A percentile compares a stretch with the other conserved stretches of the same genome.
phyloP scores from a whole-genome alignment of 2,113 vertebrate species.

The Melanostigma gelatinosum region DNA sequence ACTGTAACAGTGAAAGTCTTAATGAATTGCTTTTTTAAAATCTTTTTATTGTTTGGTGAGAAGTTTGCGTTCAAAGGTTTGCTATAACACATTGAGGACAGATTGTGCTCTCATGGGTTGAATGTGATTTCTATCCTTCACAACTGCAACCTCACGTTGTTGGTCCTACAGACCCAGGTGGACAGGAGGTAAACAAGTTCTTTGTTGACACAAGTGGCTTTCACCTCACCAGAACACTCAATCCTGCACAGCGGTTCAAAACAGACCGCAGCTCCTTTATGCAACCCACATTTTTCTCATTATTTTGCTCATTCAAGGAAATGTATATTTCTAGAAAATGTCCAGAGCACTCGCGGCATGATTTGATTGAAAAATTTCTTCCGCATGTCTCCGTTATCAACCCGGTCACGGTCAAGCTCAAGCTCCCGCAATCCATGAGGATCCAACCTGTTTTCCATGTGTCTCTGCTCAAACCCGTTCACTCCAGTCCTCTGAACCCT shows the following conservation, averaged over 20 bases:
- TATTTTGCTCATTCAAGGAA: constrained; percentile 19
- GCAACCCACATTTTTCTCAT: constrained; percentile 4
- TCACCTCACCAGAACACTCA: constrained; percentile 32
- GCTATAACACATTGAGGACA: no score
- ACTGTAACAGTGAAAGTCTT: background rate
- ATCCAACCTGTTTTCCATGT: no score
- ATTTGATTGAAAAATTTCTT: background rate
- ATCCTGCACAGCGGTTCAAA: constrained; percentile 27
- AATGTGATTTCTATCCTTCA: constrained; percentile 13
- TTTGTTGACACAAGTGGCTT: constrained; percentile 43
- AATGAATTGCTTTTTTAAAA: no score
- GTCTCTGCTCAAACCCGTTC: no score
- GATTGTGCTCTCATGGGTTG: background rate
- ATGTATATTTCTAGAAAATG: background rate
- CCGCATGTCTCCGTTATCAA: no score
- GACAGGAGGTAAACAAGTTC: constrained; percentile 48
- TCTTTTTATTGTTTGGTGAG: no score
- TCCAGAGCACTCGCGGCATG: background rate
- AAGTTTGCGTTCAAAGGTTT: no score
- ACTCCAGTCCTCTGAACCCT: no score
- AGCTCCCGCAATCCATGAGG: no score
- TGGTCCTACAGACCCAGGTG: constrained; percentile 60
- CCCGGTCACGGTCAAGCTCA: no score
- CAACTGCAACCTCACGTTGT: constrained; percentile 17
- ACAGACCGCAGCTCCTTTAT: background rate